Base-by-base conservation (phyloP, 2,797 vertebrate genomes). In the Ctenochaetus hawaiiensis region DNA sequence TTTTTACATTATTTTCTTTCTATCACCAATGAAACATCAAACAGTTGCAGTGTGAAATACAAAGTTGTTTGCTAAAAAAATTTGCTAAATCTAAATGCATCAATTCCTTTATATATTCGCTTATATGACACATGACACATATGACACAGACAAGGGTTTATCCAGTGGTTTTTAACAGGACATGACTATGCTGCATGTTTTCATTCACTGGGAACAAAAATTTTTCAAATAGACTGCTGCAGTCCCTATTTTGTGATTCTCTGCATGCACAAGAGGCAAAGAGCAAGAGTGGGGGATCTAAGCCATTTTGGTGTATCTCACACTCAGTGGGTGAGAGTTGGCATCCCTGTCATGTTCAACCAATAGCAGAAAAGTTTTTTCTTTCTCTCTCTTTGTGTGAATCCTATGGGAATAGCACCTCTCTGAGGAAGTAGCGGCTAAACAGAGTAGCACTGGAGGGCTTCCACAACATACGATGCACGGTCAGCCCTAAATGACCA, bases 291-390 rank as follows among this genome's bases (percentile, higher is more conserved):
- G 77, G 79, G 72, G 65, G 78, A 87, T 85, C 68, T 76, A 75
- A 90, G 75, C 44, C 77, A 72, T 88, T 85, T 78, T 85, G 82
- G 71, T 69, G 17, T 71, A 67, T 84, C 77, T 85, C 72, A 72
- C 45, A 75, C 67, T 80, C 73, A 58, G 86, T 85, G 82, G 73
- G 75, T 75, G 83, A 82, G 83, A 80, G 77, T 75, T 86, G 82
- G 84, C 81, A 85, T 76, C 63, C 65, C 44, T 85, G 80, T 87
- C 69, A 77, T 85, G 82, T 86, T 89, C 88, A 90, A 77, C 84
- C 81, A 78, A 72, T 63, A 70, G 81, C 67, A 78, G 71, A 65
- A 79, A 77, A 77, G 57, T 77, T 82, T 66, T 78, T 43, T 78
- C 18, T 75, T 53, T 78, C 17, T 75, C 53, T 66, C 30, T 75